These are phyloP conservation scores for Heteromurus nitidus DNA, from an alignment of 2,888 invertebrate species.

Conservation along the genomic window DNA sequence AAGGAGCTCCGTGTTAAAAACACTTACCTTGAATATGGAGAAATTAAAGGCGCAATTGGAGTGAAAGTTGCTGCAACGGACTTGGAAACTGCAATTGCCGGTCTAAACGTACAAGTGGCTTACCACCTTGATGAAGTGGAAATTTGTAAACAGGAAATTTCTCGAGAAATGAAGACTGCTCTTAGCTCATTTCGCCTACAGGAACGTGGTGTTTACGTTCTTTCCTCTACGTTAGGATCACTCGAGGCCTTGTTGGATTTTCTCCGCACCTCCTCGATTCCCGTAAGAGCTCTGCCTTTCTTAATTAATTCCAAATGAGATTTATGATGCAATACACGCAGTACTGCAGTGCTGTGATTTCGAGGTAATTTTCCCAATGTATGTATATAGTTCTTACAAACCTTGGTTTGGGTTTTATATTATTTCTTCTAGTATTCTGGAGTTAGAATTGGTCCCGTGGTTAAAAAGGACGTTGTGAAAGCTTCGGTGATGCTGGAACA, in stretches of 20 bases:
- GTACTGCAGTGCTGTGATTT: no score
- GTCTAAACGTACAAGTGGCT: slow-evolving; percentile 93
- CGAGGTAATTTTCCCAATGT: no score
- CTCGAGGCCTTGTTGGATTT: slow-evolving; percentile 97
- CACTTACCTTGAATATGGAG: slow-evolving; percentile 94
- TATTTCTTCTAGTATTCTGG: slow-evolving; percentile 92
- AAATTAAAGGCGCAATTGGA: slow-evolving; percentile 96
- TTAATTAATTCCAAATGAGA: no score
- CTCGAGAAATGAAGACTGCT: slow-evolving; percentile 90
- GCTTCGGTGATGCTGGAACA: slow-evolving; percentile 99
- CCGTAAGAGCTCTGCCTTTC: no score
- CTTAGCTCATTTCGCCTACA: slow-evolving; percentile 93
- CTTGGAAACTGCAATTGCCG: slow-evolving; percentile 97
- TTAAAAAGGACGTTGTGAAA: slow-evolving; percentile 99
- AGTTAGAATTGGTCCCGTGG: slow-evolving; percentile 99
- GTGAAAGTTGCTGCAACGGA: slow-evolving; percentile 99
- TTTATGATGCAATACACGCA: no score
- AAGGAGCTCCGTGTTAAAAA: slow-evolving; percentile 98
- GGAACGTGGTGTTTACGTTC: slow-evolving; percentile 98
- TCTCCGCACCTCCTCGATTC: slow-evolving; percentile 92
- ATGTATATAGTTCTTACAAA: no score
- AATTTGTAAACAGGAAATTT: slow-evolving; percentile 88
- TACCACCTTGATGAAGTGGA: slow-evolving; percentile 96
- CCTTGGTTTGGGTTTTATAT: no score
- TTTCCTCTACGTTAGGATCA: slow-evolving; percentile 98